Evolutionary conservation across 2,888 invertebrate genomes (phyloP).

Genomic region (Diloba caeruleocephala): DNA sequence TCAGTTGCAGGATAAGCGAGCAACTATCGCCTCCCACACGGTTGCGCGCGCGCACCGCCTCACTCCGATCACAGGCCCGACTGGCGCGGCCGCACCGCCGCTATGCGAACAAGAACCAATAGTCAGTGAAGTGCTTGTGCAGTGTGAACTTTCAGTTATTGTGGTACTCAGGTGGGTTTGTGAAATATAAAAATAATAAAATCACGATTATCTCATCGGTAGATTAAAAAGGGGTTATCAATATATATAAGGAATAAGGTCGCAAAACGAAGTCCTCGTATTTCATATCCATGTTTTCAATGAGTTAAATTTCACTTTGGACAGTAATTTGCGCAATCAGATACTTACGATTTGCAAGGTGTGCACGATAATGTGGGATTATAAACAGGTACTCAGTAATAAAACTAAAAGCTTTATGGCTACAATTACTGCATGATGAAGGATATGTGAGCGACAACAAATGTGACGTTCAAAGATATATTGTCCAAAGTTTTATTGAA

Average conservation of each 20-base stretch:
- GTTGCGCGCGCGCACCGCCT: slow-evolving; percentile 75
- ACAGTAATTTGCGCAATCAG: slow-evolving; percentile 20
- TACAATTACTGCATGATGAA: too few relatives aligned
- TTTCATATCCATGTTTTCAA: slow-evolving; percentile 34
- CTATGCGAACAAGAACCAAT: slow-evolving; percentile 64
- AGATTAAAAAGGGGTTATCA: slow-evolving; percentile 1
- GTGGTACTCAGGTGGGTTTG: slow-evolving; percentile 72
- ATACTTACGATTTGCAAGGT: slow-evolving; percentile 14
- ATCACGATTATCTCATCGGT: neutral
- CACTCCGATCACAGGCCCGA: slow-evolving; percentile 74
- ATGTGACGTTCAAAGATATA: neutral
- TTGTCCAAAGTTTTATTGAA: neutral
- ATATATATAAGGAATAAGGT: slow-evolving; percentile 23
- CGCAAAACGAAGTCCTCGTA: slow-evolving; percentile 46
- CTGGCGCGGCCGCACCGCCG: slow-evolving; percentile 73
- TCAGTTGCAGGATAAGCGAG: slow-evolving; percentile 75
- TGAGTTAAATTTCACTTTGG: slow-evolving; percentile 16
- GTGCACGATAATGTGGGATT: neutral
- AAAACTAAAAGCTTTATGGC: neutral
- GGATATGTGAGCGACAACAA: too few relatives aligned
- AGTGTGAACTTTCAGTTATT: slow-evolving; percentile 60
- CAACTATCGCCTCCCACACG: slow-evolving; percentile 68
- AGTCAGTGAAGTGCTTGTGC: slow-evolving; percentile 66
- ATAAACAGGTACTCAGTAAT: neutral
- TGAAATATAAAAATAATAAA: slow-evolving; percentile 8